Conservation (phyloP, 2,888 invertebrate species). For the Mesodorylaimus sp. region DNA sequence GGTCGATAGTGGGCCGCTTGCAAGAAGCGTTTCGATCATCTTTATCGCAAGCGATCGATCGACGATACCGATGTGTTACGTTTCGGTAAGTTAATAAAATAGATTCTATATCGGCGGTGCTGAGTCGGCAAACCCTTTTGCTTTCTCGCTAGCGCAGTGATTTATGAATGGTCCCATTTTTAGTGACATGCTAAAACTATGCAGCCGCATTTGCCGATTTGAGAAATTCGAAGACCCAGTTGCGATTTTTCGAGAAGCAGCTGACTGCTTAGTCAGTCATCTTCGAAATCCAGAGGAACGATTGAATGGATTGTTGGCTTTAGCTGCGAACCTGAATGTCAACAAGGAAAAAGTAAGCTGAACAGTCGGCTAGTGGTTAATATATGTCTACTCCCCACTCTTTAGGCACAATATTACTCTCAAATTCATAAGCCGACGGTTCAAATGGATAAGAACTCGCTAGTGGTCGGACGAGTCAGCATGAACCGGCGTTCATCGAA, state of each 20-base stretch:
- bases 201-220: constrained; percentile 52
- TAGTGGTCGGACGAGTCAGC: constrained; percentile 12
- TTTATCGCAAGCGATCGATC: no score
- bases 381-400: neutral
- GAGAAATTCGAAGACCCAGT: constrained; percentile 44
- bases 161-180: no score
- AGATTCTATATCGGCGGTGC: no score
- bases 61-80: no score
- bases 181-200: constrained; percentile 78
- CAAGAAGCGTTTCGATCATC: no score
- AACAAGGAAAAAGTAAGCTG: constrained; percentile 45
- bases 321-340: constrained; percentile 62
- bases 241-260: constrained; percentile 58
- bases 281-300: constrained; percentile 40
- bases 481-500: no score
- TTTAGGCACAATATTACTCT: constrained; percentile 10
- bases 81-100: no score
- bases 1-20: no score
- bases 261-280: constrained; percentile 73
- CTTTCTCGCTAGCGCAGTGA: no score
- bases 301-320: constrained; percentile 48
- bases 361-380: constrained; percentile 1
- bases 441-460: neutral
- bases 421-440: constrained; percentile 12
- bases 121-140: no score